Percentiles rank a stretch among this genome's conserved stretches.
These are phyloP conservation scores for Mimumesa dahlbomi DNA, from an alignment of 2,888 invertebrate genomes.

Conservation along the genomic window DNA sequence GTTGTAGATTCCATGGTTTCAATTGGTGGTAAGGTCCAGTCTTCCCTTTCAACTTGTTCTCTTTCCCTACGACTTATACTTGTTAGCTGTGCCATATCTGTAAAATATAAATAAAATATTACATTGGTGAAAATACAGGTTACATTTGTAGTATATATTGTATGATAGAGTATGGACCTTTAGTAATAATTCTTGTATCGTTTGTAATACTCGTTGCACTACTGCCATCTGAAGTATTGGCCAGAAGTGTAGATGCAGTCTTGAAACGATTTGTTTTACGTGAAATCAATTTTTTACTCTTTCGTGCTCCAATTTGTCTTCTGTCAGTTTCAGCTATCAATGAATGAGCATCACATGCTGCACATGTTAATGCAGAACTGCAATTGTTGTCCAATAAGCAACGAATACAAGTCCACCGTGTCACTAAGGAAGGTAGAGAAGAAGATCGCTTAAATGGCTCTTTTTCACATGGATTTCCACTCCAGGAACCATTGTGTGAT, in stretches of 20 bases:
- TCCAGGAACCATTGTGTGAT: constrained; percentile 73
- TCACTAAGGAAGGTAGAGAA: constrained; percentile 75
- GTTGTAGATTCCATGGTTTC: constrained; percentile 72
- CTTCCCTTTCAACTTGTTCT: constrained; percentile 69
- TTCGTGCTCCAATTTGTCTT: constrained; percentile 75
- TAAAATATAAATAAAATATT: constrained; percentile 5
- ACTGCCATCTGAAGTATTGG: constrained; percentile 69
- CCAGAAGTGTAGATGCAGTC: constrained; percentile 67
- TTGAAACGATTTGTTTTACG: constrained; percentile 70
- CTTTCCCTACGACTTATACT: constrained; percentile 73
- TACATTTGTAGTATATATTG: background rate
- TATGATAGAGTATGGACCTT: constrained; percentile 38
- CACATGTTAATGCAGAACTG: constrained; percentile 85
- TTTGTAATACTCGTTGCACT: constrained; percentile 61
- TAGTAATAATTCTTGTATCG: constrained; percentile 54
- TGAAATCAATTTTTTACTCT: constrained; percentile 71
- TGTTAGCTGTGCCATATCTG: constrained; percentile 77
- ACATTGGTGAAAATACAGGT: too few species aligned
- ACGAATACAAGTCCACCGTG: constrained; percentile 86
- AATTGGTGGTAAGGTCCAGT: constrained; percentile 76
- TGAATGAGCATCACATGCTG: constrained; percentile 85
- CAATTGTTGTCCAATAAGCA: constrained; percentile 88
- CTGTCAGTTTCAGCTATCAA: constrained; percentile 74
- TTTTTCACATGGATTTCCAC: constrained; percentile 57
- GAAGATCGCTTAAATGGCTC: constrained; percentile 68